A percentile compares a stretch with the other conserved stretches of the same genome.
phyloP scores from a whole-genome alignment of 2,113 vertebrate species.

The Murina feae region DNA sequence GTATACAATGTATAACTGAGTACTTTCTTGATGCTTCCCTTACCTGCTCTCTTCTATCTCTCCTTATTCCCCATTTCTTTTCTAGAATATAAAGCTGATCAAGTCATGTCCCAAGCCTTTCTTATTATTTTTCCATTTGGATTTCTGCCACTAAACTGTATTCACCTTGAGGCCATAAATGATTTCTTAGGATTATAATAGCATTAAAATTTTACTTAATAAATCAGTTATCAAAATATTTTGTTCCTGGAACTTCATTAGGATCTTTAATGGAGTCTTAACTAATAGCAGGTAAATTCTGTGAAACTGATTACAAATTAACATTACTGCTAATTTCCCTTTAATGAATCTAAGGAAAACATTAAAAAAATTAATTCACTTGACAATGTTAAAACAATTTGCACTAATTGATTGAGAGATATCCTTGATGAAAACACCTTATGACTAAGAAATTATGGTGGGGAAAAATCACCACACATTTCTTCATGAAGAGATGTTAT shows the following conservation, averaged over 20 bases:
- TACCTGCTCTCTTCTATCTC: not conserved
- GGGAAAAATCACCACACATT: not conserved
- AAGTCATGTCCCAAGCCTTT: not conserved
- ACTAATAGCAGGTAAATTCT: not conserved
- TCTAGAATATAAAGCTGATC: not conserved
- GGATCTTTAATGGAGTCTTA: not conserved
- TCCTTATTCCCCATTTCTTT: not conserved
- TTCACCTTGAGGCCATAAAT: not conserved
- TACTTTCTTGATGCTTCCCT: not conserved
- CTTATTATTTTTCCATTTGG: not conserved
- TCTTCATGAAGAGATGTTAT: not conserved
- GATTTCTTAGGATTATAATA: not conserved
- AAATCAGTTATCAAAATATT: not conserved
- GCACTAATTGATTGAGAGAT: not conserved
- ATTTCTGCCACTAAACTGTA: not conserved
- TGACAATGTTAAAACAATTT: not conserved
- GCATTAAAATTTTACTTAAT: not conserved
- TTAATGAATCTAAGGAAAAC: not conserved
- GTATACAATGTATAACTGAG: not conserved
- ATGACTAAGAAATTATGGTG: not conserved
- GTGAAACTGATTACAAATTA: slow-evolving; percentile 3
- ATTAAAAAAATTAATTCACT: not conserved
- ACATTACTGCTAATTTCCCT: not conserved
- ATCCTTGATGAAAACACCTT: not conserved
- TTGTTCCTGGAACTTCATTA: not conserved